A percentile compares a stretch with the other conserved stretches of the same genome.
Conservation (phyloP, 2,888 invertebrate genomes). For the Xylocampa areola region DNA sequence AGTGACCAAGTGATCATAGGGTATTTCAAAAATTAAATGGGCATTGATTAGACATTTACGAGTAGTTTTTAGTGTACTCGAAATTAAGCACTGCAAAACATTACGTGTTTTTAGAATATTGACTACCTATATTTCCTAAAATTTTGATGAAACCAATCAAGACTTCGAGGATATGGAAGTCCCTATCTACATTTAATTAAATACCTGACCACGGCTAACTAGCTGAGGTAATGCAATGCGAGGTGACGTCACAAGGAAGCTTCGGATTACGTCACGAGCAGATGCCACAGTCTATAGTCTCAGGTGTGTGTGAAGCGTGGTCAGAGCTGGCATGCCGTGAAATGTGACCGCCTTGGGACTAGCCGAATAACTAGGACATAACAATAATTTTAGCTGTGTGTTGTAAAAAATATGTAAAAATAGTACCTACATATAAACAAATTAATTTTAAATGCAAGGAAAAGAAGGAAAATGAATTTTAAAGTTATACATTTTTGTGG, state of each 20-base stretch:
- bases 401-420: background rate
- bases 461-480: too few relatives aligned
- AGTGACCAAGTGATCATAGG: conserved; percentile 23
- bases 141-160: too few relatives aligned
- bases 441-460: too few relatives aligned
- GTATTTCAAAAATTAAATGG: conserved; percentile 22
- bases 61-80: too few relatives aligned
- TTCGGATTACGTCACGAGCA: conserved; percentile 61
- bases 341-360: conserved; percentile 41
- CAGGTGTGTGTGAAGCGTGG: conserved; percentile 65
- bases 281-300: conserved; percentile 53
- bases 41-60: conserved; percentile 26
- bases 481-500: too few relatives aligned
- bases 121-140: too few relatives aligned
- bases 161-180: too few relatives aligned
- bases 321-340: conserved; percentile 51
- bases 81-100: too few relatives aligned
- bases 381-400: conserved; percentile 30
- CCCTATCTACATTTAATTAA: conserved; percentile 24
- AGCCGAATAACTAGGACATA: conserved; percentile 24
- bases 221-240: conserved; percentile 48
- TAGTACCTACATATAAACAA: too few relatives aligned
- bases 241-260: conserved; percentile 51
- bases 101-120: too few relatives aligned
- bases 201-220: conserved; percentile 32